Percentiles rank a stretch among this genome's conserved stretches.
Evolutionary conservation across 2,113 vertebrate species (phyloP).

Genomic region (Piaya cayana): DNA sequence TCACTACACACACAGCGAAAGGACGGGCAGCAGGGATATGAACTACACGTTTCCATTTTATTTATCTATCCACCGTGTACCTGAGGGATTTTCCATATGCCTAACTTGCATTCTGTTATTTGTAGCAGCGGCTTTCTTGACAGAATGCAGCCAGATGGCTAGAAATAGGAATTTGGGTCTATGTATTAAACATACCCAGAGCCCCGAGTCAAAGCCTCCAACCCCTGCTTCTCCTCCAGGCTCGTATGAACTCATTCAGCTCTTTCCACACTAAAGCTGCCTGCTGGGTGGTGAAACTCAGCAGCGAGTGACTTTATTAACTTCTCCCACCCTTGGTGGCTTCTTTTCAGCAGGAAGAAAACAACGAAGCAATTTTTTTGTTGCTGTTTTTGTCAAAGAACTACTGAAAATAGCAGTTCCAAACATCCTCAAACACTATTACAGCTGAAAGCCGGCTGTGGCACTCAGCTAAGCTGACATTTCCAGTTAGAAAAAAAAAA

Average conservation of each 20-base stretch:
- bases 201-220: background rate
- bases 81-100: background rate
- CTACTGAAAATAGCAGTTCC: slow-evolving; percentile 10
- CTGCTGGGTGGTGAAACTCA: background rate
- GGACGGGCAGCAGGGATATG: background rate
- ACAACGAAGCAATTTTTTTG: background rate
- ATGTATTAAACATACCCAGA: background rate
- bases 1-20: background rate
- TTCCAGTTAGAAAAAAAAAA: background rate
- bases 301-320: slow-evolving; percentile 3
- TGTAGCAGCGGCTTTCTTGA: background rate
- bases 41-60: background rate
- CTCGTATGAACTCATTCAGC: background rate
- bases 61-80: background rate
- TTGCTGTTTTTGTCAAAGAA: background rate
- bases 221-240: background rate
- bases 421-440: slow-evolving; percentile 1
- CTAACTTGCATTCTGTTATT: background rate
- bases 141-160: background rate
- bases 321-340: background rate
- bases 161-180: background rate
- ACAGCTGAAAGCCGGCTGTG: background rate
- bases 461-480: background rate
- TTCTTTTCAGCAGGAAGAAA: background rate
- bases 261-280: background rate